Base-by-base conservation (phyloP, 2,797 vertebrate genomes). In the Pseudochaenichthys georgianus region DNA sequence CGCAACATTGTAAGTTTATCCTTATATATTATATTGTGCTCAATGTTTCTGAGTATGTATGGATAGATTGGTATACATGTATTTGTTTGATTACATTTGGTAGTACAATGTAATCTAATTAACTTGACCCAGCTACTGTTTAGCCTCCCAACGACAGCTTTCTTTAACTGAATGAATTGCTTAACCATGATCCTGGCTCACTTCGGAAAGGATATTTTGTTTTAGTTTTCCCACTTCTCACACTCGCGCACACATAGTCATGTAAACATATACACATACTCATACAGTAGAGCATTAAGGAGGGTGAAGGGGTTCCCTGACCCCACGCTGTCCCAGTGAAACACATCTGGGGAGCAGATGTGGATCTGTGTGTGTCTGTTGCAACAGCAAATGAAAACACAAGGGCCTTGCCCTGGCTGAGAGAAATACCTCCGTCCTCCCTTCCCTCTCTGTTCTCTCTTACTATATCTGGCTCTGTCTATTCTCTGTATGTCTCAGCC, bases 231-330 rank as follows among this genome's bases (percentile, higher is more conserved):
- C 54, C 55, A 52, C 64, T 66, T 77, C 28, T 51, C 41, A 72
- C 58, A 70, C 51, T 13, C 34, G 15, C 1, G 0, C 46, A 75
- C 57, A 67, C 28, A 75, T 59, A 69, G 15, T 57, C 21, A 57
- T 67, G 53, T 75, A 73, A 69, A 74, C 61, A 55, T 34, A 53
- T 28, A 43, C 58, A 52, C 78, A 69, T 57, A 13, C 80, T 72
- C 73, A 70, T 43, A 75, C 19, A 50, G 47, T 43, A 75, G 17
- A 50, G 47, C 47, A 23, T 66, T 72, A 74, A 74, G 89, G 87
- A 88, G 87, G 93, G 91, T 93, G 91, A 92, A 94, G 95, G 95
- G 93, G 89, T 94, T 95, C 89, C 95, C 95, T 95, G 94, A 95
- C 93, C 95, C 90, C 87, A 90, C 13, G 67, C 75, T 95, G 93